Evolutionary conservation across 2,113 vertebrate genomes (phyloP).

Genomic region (Vimba vimba): DNA sequence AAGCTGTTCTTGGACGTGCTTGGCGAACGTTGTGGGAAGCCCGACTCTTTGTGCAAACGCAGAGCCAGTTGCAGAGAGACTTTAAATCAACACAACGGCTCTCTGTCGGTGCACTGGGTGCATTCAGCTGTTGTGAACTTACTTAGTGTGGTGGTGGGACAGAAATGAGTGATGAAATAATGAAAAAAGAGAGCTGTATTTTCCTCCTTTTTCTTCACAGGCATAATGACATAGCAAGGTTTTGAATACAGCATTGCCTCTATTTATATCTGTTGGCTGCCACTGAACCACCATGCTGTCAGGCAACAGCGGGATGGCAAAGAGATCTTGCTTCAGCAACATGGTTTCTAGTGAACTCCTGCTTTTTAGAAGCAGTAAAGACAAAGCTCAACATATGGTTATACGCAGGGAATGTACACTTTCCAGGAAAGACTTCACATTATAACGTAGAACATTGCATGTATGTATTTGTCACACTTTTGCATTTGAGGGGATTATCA

Average conservation of each 20-base stretch:
- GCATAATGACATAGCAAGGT: conserved; percentile 67
- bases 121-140: conserved; percentile 17
- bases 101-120: conserved; percentile 32
- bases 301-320: conserved; percentile 61
- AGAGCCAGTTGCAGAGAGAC: conserved; percentile 28
- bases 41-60: conserved; percentile 23
- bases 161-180: conserved; percentile 57
- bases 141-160: conserved; percentile 36
- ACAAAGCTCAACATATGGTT: neutral
- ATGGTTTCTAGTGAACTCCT: conserved; percentile 19
- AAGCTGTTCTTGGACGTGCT: neutral
- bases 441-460: neutral
- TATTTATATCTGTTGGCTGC: conserved; percentile 74
- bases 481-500: too few relatives aligned
- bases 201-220: conserved; percentile 44
- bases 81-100: conserved; percentile 47
- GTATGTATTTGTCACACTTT: neutral
- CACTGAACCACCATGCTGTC: conserved; percentile 68
- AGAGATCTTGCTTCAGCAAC: conserved; percentile 32
- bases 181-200: conserved; percentile 40
- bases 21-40: conserved; percentile 19
- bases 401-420: neutral
- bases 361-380: conserved; percentile 1
- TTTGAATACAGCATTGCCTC: conserved; percentile 67
- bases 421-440: neutral